Base-by-base conservation (phyloP, 2,797 vertebrate species). In the Gephyroberyx darwinii region DNA sequence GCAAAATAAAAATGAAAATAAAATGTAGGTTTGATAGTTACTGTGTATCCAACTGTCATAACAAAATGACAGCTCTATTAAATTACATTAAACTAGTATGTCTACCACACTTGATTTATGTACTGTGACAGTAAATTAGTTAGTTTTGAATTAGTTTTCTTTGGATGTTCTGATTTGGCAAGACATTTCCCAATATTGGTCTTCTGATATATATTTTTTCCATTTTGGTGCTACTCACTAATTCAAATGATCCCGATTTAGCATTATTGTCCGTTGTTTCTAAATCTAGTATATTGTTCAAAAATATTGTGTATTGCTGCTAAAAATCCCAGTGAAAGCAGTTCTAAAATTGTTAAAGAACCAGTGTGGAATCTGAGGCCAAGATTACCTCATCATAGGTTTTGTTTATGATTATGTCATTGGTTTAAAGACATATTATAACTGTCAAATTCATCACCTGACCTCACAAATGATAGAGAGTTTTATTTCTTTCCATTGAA, bases 1-100 rank as follows among this genome's bases (percentile, higher is more conserved):
- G 35, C 56, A 30, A 68, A 82, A 74, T 75, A 78, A 77, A 81
- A 65, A 74, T 7, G 16, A 74, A 69, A 78, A 80, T 71, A 48
- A 83, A 85, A 80, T 53, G 71, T 47, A 81, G 74, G 59, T 62
- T 81, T 19, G 75, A 68, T 65, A 69, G 74, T 74, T 72, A 77
- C 77, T 70, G 75, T 69, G 65, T 75, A 65, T 77, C 71, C 74
- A 58, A 54, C 76, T 75, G 71, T 82, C 86, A 81, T 73, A 89
- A 88, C 85, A 79, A 67, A 76, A 74, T 69, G 84, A 85, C 84
- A 81, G 81, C 70, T 56, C 26, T 26, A 4, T 20, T 30, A 1
- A 54, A 77, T 86, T 86, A 75, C 41, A 85, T 80, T 64, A 84
- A 88, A 75, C 79, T 77, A 10, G 66, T 43, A 45, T 1, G 65